Evolutionary conservation across 2,888 invertebrate genomes (phyloP).

Genomic region (Iphiclides podalirius): DNA sequence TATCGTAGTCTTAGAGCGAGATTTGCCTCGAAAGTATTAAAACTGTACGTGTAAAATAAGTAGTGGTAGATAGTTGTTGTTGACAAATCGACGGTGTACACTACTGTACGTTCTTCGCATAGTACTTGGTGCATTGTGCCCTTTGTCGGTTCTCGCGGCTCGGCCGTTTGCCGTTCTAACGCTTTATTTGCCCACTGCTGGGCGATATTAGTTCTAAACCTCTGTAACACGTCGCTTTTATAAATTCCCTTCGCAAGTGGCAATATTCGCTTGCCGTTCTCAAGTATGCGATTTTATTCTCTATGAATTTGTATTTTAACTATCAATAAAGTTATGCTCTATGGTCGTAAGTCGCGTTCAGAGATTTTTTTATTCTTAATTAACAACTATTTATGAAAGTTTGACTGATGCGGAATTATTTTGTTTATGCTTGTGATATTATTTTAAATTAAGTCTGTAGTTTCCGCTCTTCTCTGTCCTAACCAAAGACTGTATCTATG

Average conservation of each 20-base stretch:
- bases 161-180: conserved; percentile 11
- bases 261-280: conserved; percentile 21
- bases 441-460: conserved; percentile 66
- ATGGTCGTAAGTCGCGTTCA: conserved; percentile 22
- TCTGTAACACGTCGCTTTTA: conserved; percentile 29
- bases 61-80: conserved; percentile 37
- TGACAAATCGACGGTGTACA: conserved; percentile 69
- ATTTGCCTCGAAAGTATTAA: conserved; percentile 76
- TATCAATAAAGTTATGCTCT: conserved; percentile 4
- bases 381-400: conserved; percentile 25
- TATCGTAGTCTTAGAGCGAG: conserved; percentile 50
- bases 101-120: conserved; percentile 74
- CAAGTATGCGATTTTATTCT: no score
- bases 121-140: conserved; percentile 73
- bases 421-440: conserved; percentile 71
- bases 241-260: conserved; percentile 23
- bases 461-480: conserved; percentile 68
- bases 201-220: no score
- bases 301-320: neutral
- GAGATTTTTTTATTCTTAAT: conserved; percentile 15
- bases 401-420: conserved; percentile 41
- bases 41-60: conserved; percentile 66
- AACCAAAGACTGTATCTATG: conserved; percentile 75
- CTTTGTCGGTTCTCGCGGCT: conserved; percentile 52
- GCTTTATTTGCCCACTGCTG: neutral